phyloP scores from a whole-genome alignment of 2,797 vertebrate genomes.

The Chiroxiphia lanceolata region DNA sequence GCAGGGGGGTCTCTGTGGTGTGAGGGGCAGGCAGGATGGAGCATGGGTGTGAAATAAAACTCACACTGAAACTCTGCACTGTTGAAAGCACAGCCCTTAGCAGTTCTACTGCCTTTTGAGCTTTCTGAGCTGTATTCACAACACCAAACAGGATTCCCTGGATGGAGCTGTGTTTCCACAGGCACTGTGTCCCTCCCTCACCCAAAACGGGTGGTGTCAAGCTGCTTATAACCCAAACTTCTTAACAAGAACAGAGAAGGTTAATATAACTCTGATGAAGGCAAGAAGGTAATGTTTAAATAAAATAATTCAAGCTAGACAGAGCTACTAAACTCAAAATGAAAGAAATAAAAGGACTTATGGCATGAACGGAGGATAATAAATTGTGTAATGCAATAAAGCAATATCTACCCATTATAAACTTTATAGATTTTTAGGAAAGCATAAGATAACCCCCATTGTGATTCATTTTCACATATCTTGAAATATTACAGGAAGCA shows the following conservation, averaged over 20 bases:
- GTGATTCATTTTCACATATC: slow-evolving; percentile 10
- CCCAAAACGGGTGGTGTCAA: neutral
- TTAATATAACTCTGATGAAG: neutral
- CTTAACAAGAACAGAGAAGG: neutral
- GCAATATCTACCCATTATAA: neutral
- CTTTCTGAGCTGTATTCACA: neutral
- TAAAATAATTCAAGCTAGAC: neutral
- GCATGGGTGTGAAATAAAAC: neutral
- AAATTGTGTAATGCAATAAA: neutral
- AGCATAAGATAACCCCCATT: slow-evolving; percentile 2
- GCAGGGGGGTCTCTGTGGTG: fast-evolving
- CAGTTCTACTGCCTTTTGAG: neutral
- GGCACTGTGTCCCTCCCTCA: neutral
- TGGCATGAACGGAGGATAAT: neutral
- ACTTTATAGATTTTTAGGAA: neutral
- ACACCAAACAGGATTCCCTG: neutral
- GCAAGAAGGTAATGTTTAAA: neutral
- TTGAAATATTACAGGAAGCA: slow-evolving; percentile 25
- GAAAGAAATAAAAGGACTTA: neutral
- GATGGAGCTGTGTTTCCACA: neutral
- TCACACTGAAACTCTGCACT: neutral
- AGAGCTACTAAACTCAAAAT: neutral
- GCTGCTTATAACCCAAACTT: neutral
- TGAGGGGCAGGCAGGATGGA: neutral
- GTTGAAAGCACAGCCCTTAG: fast-evolving